Conservation (phyloP, 2,888 invertebrate species). For the Bedellia somnulentella region DNA sequence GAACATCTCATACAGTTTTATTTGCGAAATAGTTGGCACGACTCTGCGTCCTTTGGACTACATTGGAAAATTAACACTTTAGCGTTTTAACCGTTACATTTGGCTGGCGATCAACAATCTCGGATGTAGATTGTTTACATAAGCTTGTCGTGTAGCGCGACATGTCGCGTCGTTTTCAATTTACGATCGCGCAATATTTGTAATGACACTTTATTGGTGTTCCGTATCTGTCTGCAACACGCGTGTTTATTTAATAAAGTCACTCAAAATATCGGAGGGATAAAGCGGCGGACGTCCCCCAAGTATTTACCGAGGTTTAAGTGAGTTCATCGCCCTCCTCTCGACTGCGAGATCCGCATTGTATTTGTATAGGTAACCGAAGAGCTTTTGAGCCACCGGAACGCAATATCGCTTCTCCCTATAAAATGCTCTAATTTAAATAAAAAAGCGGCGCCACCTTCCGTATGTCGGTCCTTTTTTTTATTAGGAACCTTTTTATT, state of each 20-base stretch:
- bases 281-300: slow-evolving; percentile 14
- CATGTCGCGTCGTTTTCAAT: slow-evolving; percentile 4
- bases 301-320: slow-evolving; percentile 25
- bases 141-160: slow-evolving; percentile 15
- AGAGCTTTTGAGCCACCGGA: slow-evolving; percentile 47
- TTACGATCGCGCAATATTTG: slow-evolving; percentile 4
- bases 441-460: slow-evolving; percentile 62
- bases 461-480: slow-evolving; percentile 60
- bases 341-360: slow-evolving; percentile 27
- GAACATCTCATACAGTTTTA: slow-evolving; percentile 10
- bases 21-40: slow-evolving; percentile 14
- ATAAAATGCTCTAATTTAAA: slow-evolving; percentile 63
- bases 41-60: slow-evolving; percentile 11
- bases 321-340: slow-evolving; percentile 26
- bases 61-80: slow-evolving; percentile 17
- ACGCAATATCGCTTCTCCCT: slow-evolving; percentile 58
- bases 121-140: slow-evolving; percentile 32
- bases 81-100: slow-evolving; percentile 17
- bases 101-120: slow-evolving; percentile 36
- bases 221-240: slow-evolving; percentile 8
- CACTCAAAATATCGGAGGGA: slow-evolving; percentile 17
- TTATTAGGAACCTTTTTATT: slow-evolving; percentile 61
- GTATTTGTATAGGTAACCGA: slow-evolving; percentile 35
- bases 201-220: slow-evolving; percentile 10
- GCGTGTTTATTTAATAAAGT: slow-evolving; percentile 5